Conservation (phyloP, 2,797 vertebrate species). For the Microhierax caerulescens region DNA sequence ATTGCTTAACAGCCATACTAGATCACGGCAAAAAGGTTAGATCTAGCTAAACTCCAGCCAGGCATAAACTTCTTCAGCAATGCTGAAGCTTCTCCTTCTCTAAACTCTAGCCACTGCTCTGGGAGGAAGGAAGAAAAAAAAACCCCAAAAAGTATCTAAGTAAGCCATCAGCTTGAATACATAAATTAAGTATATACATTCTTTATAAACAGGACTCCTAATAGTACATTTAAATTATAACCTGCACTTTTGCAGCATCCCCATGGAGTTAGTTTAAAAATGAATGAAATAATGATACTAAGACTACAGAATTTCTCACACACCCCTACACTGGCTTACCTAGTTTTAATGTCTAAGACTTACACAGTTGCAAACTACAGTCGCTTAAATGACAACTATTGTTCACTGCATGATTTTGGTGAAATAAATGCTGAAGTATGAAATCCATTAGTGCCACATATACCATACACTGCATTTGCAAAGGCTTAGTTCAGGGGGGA, state of each 20-base stretch:
- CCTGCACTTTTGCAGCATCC: background rate
- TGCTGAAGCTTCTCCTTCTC: background rate
- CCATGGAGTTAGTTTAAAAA: slow-evolving; percentile 51
- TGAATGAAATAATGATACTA: slow-evolving; percentile 38
- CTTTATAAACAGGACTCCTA: slow-evolving; percentile 47
- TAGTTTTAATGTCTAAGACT: slow-evolving; percentile 10
- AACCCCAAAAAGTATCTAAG: slow-evolving; percentile 18
- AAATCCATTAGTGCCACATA: slow-evolving; percentile 22
- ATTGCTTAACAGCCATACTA: background rate
- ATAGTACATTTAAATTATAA: slow-evolving; percentile 16
- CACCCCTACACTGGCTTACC: background rate
- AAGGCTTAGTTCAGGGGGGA: background rate
- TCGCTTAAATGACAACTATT: slow-evolving; percentile 14
- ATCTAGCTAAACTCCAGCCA: background rate
- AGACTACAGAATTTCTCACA: slow-evolving; percentile 28
- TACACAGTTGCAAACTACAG: background rate
- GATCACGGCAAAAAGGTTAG: slow-evolving; percentile 6
- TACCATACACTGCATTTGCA: background rate
- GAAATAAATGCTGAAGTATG: slow-evolving; percentile 2
- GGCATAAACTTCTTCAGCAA: background rate
- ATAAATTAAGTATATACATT: slow-evolving; percentile 52
- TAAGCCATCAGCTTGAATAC: slow-evolving; percentile 4
- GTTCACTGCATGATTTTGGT: background rate
- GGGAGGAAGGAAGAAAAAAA: background rate
- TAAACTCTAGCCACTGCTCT: background rate